Evolutionary conservation across 2,797 vertebrate species (phyloP), one percentile per base, ranked within the genome.

Genomic region (Gymnoscopelus microlampas): DNA sequence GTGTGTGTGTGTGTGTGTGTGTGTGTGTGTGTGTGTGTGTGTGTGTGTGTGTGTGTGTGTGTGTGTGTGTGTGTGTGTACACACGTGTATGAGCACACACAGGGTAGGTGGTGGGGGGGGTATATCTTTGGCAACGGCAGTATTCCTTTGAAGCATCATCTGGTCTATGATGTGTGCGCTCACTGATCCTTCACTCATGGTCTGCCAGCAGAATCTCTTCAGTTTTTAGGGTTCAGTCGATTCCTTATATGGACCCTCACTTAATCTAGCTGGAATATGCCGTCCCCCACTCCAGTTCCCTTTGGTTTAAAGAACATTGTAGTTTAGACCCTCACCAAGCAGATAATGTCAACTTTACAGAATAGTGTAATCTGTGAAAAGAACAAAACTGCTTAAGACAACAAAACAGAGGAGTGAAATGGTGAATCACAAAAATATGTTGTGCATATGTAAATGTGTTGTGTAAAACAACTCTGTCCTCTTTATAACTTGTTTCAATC

Each of bases 21-120:
- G 10, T 53, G 51, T 68, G 11, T 73, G 13, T 23, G 10, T 53
- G 51, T 68, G n/a, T 73, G 13, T 23, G 10, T 53, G 51, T 68
- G 11, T 73, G 13, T 23, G 10, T 53, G 51, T 68, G 13, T 23
- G 10, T 53, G 51, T 68, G 11, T 73, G 13, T 23, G 10, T 53
- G 51, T 68, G 11, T 73, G 13, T 23, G 10, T 53, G 51, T 68
- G 11, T 73, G 13, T 23, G 10, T 53, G 51, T 68, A 7, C 71
- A 11, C 51, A 53, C 65, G 35, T 54, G 53, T 24, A 12, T 26
- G 35, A 48, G 55, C 2, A 11, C 11, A 8, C 19, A 35, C 13
- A 1, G 39, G 7, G 7, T 24, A 3, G 26, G 32, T 69, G 19
- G 19, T 19, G 19, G 59, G 8, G 60, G n/a, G 53, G 35, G 49